phyloP scores from a whole-genome alignment of 2,113 vertebrate species.

The Myodes glareolus region DNA sequence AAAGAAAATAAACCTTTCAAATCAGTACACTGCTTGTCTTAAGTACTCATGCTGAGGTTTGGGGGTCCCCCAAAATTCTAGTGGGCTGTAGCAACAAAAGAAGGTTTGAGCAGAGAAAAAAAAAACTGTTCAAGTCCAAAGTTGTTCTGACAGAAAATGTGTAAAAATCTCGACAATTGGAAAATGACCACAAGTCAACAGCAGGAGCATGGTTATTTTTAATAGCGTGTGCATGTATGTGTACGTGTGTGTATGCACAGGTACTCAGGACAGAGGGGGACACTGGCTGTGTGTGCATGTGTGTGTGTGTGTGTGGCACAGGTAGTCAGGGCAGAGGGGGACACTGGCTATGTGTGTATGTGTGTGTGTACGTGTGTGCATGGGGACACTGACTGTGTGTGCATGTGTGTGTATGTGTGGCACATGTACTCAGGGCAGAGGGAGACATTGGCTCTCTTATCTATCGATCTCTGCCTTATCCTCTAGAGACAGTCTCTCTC shows the following conservation, averaged over 20 bases:
- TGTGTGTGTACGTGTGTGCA: neutral
- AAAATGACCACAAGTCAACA: neutral
- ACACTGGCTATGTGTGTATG: too few relatives aligned
- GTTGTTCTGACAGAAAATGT: neutral
- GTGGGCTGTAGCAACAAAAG: neutral
- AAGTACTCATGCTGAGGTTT: neutral
- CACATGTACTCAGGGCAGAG: neutral
- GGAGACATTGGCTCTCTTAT: neutral
- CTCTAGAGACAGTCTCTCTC: neutral
- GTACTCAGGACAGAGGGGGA: neutral
- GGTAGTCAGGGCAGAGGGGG: neutral
- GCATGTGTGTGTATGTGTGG: too few relatives aligned
- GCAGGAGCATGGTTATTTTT: neutral
- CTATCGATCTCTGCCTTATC: neutral
- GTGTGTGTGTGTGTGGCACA: too few relatives aligned
- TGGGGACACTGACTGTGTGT: too few relatives aligned
- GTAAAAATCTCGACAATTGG: neutral
- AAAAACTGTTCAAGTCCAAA: neutral
- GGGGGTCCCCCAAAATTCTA: neutral
- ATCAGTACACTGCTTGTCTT: neutral
- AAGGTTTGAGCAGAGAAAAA: neutral
- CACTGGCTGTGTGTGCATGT: too few relatives aligned
- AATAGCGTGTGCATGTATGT: neutral
- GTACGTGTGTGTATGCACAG: neutral
- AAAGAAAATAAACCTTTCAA: conserved; percentile 21